Percentiles rank a stretch among this genome's conserved stretches.
phyloP scores from a whole-genome alignment of 1,140 invertebrate genomes.

The Zaprionus kolodkinae region DNA sequence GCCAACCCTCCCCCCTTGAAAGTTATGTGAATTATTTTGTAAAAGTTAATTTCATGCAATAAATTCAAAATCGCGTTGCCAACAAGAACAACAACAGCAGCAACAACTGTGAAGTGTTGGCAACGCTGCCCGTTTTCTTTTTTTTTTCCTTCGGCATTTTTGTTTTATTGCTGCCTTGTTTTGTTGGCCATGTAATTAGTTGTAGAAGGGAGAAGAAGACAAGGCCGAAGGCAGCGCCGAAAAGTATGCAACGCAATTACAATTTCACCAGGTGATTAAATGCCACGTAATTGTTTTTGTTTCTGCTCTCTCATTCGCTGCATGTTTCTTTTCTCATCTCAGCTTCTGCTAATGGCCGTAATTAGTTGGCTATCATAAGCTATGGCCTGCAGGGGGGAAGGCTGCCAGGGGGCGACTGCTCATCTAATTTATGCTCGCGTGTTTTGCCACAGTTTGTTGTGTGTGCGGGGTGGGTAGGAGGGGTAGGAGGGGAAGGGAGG shows the following conservation, averaged over 20 bases:
- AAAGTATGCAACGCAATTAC: constrained; percentile 82
- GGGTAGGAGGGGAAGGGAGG: too few relatives aligned
- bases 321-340: constrained; percentile 31
- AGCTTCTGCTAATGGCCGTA: constrained; percentile 63
- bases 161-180: constrained; percentile 47
- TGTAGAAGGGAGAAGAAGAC: constrained; percentile 12
- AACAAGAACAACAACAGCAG: constrained; percentile 55
- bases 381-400: background rate
- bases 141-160: constrained; percentile 15
- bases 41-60: constrained; percentile 82
- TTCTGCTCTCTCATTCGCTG: constrained; percentile 14
- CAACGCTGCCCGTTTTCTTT: background rate
- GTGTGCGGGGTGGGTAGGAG: background rate
- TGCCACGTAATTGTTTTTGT: constrained; percentile 81
- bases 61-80: constrained; percentile 79
- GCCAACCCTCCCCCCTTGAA: constrained; percentile 1
- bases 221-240: constrained; percentile 28
- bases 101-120: constrained; percentile 12
- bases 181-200: constrained; percentile 49
- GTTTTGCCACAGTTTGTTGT: constrained; percentile 58
- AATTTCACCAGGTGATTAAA: constrained; percentile 84
- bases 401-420: background rate
- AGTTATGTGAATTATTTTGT: constrained; percentile 81
- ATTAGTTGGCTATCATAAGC: constrained; percentile 59
- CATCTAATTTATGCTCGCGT: constrained; percentile 74